Percentiles rank a stretch among this genome's conserved stretches.
Conservation (phyloP, 2,888 invertebrate genomes). For the Andrena hattorfiana region DNA sequence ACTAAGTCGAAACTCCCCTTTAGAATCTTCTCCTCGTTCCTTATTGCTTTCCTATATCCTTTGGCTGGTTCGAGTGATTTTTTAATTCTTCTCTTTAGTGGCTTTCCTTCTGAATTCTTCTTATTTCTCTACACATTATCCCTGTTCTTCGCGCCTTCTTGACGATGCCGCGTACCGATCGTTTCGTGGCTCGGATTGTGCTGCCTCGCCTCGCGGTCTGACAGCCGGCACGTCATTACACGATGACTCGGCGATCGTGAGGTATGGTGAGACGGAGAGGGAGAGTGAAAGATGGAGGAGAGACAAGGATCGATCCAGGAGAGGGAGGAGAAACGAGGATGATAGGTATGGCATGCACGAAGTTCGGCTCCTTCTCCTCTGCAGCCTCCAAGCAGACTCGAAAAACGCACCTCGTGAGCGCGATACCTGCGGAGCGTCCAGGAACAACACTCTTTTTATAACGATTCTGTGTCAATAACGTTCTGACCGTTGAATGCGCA, state of each 20-base stretch:
- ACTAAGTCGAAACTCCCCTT: too few relatives aligned
- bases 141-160: conserved; percentile 36
- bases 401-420: conserved; percentile 44
- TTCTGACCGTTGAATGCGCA: too few relatives aligned
- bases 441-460: conserved; percentile 24
- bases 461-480: conserved; percentile 19
- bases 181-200: conserved; percentile 75
- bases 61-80: background rate
- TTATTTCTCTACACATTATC: background rate
- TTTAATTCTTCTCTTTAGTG: background rate
- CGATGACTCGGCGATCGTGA: conserved; percentile 82
- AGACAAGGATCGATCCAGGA: background rate
- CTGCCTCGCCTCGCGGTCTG: conserved; percentile 76
- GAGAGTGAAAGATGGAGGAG: background rate
- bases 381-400: conserved; percentile 29
- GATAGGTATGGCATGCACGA: conserved; percentile 66
- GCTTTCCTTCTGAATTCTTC: conserved; percentile 10
- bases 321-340: conserved; percentile 41
- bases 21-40: too few relatives aligned
- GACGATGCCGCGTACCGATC: conserved; percentile 65
- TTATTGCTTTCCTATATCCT: background rate
- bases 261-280: conserved; percentile 37
- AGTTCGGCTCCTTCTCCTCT: conserved; percentile 54
- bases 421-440: conserved; percentile 37
- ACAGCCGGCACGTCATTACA: conserved; percentile 84